phyloP scores from a whole-genome alignment of 1,140 invertebrate species.

The Sarcophaga bullata region DNA sequence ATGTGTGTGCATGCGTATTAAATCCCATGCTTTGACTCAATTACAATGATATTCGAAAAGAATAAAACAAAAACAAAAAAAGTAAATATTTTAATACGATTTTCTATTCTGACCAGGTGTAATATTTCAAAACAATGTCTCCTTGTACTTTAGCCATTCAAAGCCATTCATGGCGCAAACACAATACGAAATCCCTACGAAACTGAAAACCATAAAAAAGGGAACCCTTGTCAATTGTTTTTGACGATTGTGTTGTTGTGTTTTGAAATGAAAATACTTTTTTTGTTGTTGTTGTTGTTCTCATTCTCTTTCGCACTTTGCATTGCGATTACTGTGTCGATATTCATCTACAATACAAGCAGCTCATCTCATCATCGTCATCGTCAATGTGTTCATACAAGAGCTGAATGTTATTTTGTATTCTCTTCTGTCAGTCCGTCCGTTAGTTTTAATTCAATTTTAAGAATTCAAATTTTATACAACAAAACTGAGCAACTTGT shows the following conservation, averaged over 20 bases:
- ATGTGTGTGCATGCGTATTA: too few relatives aligned
- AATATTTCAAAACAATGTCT: slow-evolving; percentile 25
- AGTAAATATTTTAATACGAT: background rate
- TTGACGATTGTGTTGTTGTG: slow-evolving; percentile 27
- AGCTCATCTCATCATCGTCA: background rate
- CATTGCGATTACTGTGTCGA: slow-evolving; percentile 9
- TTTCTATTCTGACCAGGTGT: slow-evolving; percentile 26
- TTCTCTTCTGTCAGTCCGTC: background rate
- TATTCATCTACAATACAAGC: background rate
- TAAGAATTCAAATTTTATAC: slow-evolving; percentile 29
- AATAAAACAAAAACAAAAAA: too few relatives aligned
- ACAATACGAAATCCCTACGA: background rate
- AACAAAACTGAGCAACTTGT: background rate
- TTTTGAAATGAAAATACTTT: too few relatives aligned
- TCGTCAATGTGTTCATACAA: background rate
- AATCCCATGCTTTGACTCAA: too few relatives aligned
- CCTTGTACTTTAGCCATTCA: background rate
- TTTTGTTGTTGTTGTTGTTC: background rate
- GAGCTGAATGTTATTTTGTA: background rate
- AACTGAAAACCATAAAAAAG: background rate
- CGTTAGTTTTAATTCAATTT: slow-evolving; percentile 35
- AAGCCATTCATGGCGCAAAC: background rate
- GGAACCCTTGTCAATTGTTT: slow-evolving; percentile 22
- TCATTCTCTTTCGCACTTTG: background rate
- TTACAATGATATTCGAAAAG: too few relatives aligned